A percentile compares a stretch with the other conserved stretches of the same genome.
Conservation (phyloP, 2,113 vertebrate genomes). For the Pteruthius melanotis region DNA sequence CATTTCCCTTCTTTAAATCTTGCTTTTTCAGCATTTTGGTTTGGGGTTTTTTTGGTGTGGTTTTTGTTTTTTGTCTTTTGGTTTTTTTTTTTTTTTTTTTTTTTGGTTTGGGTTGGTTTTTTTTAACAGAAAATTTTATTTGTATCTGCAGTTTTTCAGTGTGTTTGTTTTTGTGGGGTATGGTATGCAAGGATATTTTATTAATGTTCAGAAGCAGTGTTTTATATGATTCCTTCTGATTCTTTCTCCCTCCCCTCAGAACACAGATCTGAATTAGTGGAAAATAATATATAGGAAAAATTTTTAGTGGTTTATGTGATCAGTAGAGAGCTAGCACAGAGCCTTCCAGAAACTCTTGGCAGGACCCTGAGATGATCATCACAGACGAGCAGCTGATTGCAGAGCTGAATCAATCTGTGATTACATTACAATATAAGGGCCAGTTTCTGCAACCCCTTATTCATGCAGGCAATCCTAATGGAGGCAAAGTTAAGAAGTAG, state of each 20-base stretch:
- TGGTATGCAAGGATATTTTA: neutral
- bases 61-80: too few relatives aligned
- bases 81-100: too few relatives aligned
- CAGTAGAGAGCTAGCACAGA: neutral
- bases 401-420: conserved; percentile 59
- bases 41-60: neutral
- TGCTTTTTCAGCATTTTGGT: neutral
- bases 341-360: conserved; percentile 47
- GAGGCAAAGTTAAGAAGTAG: neutral
- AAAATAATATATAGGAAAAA: neutral
- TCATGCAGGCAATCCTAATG: conserved; percentile 8
- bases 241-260: neutral
- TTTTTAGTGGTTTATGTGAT: conserved; percentile 5
- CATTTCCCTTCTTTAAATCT: neutral
- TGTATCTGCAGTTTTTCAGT: neutral
- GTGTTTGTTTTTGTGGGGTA: neutral
- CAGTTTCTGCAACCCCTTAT: conserved; percentile 11
- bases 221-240: neutral
- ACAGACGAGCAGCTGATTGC: conserved; percentile 44
- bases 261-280: neutral
- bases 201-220: neutral
- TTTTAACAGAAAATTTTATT: neutral
- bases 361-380: conserved; percentile 41
- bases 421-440: conserved; percentile 58
- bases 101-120: too few relatives aligned